Evolutionary conservation across 2,888 invertebrate species (phyloP).

Genomic region (Caenorhabditis becei): DNA sequence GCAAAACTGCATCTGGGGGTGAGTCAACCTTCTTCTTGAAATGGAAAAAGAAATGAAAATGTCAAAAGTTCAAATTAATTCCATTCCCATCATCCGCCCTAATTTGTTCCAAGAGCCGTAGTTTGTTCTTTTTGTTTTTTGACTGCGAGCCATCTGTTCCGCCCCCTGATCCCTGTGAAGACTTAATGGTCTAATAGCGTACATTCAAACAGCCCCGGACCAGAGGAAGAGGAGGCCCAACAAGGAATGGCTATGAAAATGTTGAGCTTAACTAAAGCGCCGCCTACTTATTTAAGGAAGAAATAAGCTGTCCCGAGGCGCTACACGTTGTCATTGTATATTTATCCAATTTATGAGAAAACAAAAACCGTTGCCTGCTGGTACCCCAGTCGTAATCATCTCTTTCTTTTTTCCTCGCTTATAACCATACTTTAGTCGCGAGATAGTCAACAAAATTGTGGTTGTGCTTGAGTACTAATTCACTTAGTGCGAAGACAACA

Average conservation of each 20-base stretch:
- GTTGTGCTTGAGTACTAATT: constrained; percentile 59
- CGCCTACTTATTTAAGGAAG: constrained; percentile 61
- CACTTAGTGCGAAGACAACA: constrained; percentile 56
- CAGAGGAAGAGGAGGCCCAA: constrained; percentile 6
- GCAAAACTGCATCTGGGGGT: constrained; percentile 63
- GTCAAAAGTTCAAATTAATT: constrained; percentile 49
- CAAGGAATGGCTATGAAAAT: constrained; percentile 44
- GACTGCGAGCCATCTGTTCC: neutral
- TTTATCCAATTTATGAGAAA: constrained; percentile 42
- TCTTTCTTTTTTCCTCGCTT: constrained; percentile 8
- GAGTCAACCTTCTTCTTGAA: constrained; percentile 28
- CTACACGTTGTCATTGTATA: constrained; percentile 41
- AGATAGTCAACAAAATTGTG: constrained; percentile 16
- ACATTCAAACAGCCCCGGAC: constrained; percentile 43
- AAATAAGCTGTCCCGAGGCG: constrained; percentile 38
- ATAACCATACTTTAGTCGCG: constrained; percentile 35
- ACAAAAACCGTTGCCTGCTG: constrained; percentile 52
- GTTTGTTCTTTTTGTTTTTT: constrained; percentile 4
- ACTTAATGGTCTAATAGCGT: constrained; percentile 60
- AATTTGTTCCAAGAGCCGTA: neutral
- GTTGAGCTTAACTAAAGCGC: constrained; percentile 58
- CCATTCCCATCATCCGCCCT: neutral
- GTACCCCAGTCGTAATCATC: constrained; percentile 26
- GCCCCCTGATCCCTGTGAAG: constrained; percentile 40
- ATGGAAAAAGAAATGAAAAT: constrained; percentile 31